These are phyloP conservation scores for Numida meleagris DNA, from an alignment of 2,113 vertebrate species.

Conservation along the genomic window DNA sequence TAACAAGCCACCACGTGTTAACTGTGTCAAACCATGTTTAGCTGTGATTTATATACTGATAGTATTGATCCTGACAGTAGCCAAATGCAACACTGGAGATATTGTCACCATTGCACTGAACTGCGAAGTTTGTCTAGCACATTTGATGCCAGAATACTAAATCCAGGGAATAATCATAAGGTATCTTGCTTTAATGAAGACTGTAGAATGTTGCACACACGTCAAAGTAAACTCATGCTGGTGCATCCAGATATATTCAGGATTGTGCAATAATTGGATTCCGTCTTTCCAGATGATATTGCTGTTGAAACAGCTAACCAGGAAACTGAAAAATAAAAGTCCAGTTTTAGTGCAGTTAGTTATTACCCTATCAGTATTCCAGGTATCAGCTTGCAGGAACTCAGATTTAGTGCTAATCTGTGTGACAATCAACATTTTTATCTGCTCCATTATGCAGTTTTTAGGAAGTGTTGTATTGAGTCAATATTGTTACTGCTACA, in stretches of 20 bases:
- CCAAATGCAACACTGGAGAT: neutral
- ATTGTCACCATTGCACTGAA: neutral
- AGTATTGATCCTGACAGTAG: neutral
- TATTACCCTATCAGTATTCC: neutral
- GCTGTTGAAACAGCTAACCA: neutral
- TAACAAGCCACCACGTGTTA: rapidly evolving
- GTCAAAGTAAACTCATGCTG: neutral
- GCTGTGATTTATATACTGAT: neutral
- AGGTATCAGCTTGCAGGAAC: neutral
- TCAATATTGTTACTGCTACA: neutral
- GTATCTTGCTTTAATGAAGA: neutral
- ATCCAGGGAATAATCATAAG: neutral
- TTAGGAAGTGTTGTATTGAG: neutral
- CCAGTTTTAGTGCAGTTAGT: neutral
- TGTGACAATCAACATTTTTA: rapidly evolving
- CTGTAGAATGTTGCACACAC: rapidly evolving
- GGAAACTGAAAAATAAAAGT: neutral
- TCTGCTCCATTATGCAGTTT: neutral
- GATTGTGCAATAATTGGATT: neutral
- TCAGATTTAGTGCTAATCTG: neutral
- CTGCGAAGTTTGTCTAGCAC: neutral
- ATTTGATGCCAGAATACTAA: neutral
- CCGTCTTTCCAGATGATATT: neutral
- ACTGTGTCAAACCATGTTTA: neutral
- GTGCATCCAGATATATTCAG: neutral